phyloP scores from a whole-genome alignment of 2,888 invertebrate species.

The Drosophila pseudotalamancana region DNA sequence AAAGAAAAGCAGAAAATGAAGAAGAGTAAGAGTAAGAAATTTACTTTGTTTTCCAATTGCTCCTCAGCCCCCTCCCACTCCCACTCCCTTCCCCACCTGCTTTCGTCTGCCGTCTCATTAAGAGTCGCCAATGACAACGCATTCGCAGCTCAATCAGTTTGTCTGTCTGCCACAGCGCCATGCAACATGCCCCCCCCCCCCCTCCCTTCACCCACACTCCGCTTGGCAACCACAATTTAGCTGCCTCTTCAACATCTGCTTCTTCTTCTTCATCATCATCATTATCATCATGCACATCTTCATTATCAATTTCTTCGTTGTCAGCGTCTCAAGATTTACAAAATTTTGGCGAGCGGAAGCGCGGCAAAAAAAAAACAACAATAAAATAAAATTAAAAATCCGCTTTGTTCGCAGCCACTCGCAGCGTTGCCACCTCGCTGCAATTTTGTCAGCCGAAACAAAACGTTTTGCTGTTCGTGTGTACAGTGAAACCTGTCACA shows the following conservation, averaged over 20 bases:
- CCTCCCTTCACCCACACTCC: no score
- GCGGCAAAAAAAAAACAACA: conserved; percentile 33
- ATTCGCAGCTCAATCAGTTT: conserved; percentile 63
- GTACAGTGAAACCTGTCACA: no score
- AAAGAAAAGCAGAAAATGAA: no score
- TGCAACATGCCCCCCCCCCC: not conserved
- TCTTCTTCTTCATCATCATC: no score
- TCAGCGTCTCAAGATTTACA: conserved; percentile 53
- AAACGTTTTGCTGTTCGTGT: not conserved
- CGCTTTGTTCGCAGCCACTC: not conserved
- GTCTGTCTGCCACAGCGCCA: conserved; percentile 20
- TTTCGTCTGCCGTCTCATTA: conserved; percentile 36
- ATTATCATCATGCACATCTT: conserved; percentile 8
- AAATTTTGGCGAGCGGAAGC: conserved; percentile 39
- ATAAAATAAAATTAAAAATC: conserved; percentile 9
- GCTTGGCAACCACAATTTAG: conserved; percentile 34
- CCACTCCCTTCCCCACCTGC: not conserved
- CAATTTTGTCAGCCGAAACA: not conserved
- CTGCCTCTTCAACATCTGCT: no score
- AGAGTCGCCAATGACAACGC: conserved; percentile 73
- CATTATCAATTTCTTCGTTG: conserved; percentile 28
- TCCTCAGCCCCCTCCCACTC: not conserved
- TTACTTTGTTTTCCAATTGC: conserved; percentile 40
- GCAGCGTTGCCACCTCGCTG: conserved; percentile 12
- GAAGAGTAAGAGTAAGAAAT: no score